Evolutionary conservation across 1,140 invertebrate species (phyloP).

Genomic region (Lutraria rhynchaena): DNA sequence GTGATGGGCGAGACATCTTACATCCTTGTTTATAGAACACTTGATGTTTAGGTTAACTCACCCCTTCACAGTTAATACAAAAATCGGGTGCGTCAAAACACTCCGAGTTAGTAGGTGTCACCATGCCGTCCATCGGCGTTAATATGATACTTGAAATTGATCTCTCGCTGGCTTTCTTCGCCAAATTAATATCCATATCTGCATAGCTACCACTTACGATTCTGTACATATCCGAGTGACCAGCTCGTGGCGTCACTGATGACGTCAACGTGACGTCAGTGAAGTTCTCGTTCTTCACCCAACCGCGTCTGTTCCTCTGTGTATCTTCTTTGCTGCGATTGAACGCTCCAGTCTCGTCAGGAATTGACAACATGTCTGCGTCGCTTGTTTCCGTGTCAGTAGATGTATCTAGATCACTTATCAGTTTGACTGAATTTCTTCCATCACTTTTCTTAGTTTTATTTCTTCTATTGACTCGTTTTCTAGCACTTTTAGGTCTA

Average conservation of each 20-base stretch:
- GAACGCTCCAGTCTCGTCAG: constrained; percentile 68
- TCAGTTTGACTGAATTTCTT: constrained; percentile 21
- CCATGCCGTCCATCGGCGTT: constrained; percentile 67
- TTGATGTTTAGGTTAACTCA: constrained; percentile 61
- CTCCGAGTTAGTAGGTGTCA: constrained; percentile 71
- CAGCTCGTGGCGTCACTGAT: constrained; percentile 59
- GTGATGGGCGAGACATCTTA: too few relatives aligned
- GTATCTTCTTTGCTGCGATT: constrained; percentile 35
- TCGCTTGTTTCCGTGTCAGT: constrained; percentile 66
- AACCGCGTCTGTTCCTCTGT: constrained; percentile 39
- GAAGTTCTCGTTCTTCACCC: constrained; percentile 64
- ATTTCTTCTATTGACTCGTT: constrained; percentile 18
- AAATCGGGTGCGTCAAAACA: constrained; percentile 68
- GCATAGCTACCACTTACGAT: constrained; percentile 67
- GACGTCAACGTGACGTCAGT: constrained; percentile 59
- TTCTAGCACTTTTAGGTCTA: constrained; percentile 59
- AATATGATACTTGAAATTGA: constrained; percentile 77
- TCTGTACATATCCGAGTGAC: constrained; percentile 67
- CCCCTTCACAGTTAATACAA: constrained; percentile 69
- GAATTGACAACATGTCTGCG: constrained; percentile 70
- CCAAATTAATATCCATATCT: constrained; percentile 67
- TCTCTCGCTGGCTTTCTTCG: constrained; percentile 75
- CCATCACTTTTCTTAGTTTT: constrained; percentile 48
- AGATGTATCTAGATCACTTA: constrained; percentile 64
- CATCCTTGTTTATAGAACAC: too few relatives aligned